phyloP scores from a whole-genome alignment of 2,797 vertebrate species.

The Danio kyathit region DNA sequence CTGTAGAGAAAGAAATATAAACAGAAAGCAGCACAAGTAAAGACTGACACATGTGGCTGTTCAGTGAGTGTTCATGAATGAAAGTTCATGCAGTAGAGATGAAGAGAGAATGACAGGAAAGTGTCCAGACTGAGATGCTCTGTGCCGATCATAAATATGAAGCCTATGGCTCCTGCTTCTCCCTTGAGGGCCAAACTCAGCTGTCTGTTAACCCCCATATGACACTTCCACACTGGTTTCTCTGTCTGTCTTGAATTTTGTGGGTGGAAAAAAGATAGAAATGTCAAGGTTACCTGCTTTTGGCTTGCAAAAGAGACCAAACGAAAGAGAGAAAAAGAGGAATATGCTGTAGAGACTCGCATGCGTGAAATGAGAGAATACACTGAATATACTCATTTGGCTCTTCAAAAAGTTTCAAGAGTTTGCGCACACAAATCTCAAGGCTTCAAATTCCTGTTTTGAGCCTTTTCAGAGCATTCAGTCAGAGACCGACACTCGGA shows the following conservation, averaged over 20 bases:
- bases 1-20: not conserved
- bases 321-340: slow-evolving; percentile 21
- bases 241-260: slow-evolving; percentile 6
- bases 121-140: slow-evolving; percentile 22
- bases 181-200: slow-evolving; percentile 27
- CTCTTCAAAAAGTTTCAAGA: slow-evolving; percentile 33
- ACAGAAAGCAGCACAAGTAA: not conserved
- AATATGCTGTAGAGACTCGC: not conserved
- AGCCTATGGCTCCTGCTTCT: slow-evolving; percentile 32
- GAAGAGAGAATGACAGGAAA: slow-evolving; percentile 13
- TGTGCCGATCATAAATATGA: slow-evolving; percentile 52
- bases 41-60: not conserved
- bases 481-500: slow-evolving; percentile 59
- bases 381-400: not conserved
- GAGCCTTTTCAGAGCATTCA: slow-evolving; percentile 65
- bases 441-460: slow-evolving; percentile 65
- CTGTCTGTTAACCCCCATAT: slow-evolving; percentile 35
- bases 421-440: slow-evolving; percentile 57
- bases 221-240: not conserved
- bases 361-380: not conserved
- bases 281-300: slow-evolving; percentile 38
- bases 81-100: not conserved
- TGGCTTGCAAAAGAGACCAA: slow-evolving; percentile 22
- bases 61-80: slow-evolving; percentile 10
- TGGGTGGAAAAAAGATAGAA: slow-evolving; percentile 22